A percentile compares a stretch with the other conserved stretches of the same genome.
Conservation (phyloP, 1,140 invertebrate genomes). For the Drosophila subobscura region DNA sequence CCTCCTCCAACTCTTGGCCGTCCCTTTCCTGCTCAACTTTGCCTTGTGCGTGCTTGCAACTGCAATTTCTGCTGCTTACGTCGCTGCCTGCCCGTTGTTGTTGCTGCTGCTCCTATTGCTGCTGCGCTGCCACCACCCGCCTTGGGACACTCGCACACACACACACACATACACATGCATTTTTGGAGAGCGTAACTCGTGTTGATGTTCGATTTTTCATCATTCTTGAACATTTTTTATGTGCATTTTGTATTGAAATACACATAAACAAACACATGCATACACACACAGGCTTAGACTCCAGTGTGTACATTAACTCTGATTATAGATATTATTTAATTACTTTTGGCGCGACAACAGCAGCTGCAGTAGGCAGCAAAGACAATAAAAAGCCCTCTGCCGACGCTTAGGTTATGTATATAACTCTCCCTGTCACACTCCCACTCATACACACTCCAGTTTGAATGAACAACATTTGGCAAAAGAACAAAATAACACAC, state of each 20-base stretch:
- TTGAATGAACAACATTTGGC: conserved; percentile 19
- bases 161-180: conserved; percentile 27
- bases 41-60: conserved; percentile 44
- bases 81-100: conserved; percentile 6
- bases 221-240: conserved; percentile 56
- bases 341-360: conserved; percentile 46
- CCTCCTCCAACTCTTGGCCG: no score
- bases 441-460: conserved; percentile 25
- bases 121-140: conserved; percentile 47
- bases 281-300: conserved; percentile 31
- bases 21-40: no score
- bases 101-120: conserved; percentile 34
- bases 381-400: conserved; percentile 19
- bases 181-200: conserved; percentile 37
- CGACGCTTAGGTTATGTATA: conserved; percentile 17
- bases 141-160: conserved; percentile 28
- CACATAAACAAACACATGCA: conserved; percentile 8
- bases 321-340: conserved; percentile 51
- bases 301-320: background rate
- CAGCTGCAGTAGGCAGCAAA: conserved; percentile 1
- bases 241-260: conserved; percentile 25
- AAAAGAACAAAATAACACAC: conserved; percentile 10
- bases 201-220: conserved; percentile 79
- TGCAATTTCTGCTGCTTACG: conserved; percentile 33
- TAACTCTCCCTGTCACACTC: conserved; percentile 8